Percentiles rank a stretch among this genome's conserved stretches.
Evolutionary conservation across 2,113 vertebrate genomes (phyloP).

Genomic region (Perognathus longimembris): DNA sequence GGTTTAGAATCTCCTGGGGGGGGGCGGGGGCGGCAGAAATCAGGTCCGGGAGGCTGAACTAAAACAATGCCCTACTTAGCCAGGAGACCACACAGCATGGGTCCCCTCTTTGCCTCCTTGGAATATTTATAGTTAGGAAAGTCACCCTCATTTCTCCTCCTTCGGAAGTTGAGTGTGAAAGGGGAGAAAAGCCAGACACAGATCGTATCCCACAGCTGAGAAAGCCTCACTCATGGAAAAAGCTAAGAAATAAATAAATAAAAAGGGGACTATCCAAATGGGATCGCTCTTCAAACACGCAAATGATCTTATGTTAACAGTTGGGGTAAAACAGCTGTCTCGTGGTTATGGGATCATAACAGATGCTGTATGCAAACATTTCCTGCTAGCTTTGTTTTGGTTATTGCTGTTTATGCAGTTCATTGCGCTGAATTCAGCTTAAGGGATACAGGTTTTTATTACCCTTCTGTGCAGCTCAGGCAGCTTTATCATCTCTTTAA

Average conservation of each 20-base stretch:
- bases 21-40: no score
- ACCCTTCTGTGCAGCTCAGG: slow-evolving; percentile 83
- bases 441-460: slow-evolving; percentile 87
- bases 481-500: slow-evolving; percentile 83
- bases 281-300: slow-evolving; percentile 94
- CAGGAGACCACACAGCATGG: slow-evolving; percentile 86
- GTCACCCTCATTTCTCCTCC: slow-evolving; percentile 67
- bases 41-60: slow-evolving; percentile 83
- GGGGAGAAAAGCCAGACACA: slow-evolving; percentile 81
- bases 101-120: slow-evolving; percentile 63
- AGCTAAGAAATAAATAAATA: slow-evolving; percentile 90
- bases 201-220: slow-evolving; percentile 82
- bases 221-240: slow-evolving; percentile 84
- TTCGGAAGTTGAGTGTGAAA: slow-evolving; percentile 83
- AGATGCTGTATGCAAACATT: slow-evolving; percentile 92
- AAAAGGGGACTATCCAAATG: slow-evolving; percentile 89
- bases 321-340: slow-evolving; percentile 98
- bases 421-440: slow-evolving; percentile 91
- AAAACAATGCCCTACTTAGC: slow-evolving; percentile 65
- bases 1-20: slow-evolving; percentile 86
- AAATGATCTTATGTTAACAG: slow-evolving; percentile 96
- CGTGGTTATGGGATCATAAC: slow-evolving; percentile 94
- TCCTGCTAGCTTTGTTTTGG: slow-evolving; percentile 92
- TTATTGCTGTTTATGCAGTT: slow-evolving; percentile 93
- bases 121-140: slow-evolving; percentile 50